These are phyloP conservation scores for Hyles lineata DNA, from an alignment of 2,888 invertebrate species.

Conservation along the genomic window DNA sequence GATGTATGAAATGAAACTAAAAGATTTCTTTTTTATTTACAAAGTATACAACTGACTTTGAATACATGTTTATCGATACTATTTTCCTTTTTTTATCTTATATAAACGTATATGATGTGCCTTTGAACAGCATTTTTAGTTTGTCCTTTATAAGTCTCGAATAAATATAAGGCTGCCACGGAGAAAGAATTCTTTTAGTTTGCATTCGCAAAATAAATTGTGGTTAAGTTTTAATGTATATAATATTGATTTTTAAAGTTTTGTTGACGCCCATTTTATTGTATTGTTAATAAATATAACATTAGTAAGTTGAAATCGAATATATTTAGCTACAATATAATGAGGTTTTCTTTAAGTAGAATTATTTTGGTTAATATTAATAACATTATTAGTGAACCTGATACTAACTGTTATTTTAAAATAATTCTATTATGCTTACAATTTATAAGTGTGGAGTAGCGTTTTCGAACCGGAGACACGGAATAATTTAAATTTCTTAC, in stretches of 20 bases:
- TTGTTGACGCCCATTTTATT: slow-evolving; percentile 70
- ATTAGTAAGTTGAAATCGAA: slow-evolving; percentile 65
- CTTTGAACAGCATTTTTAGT: background rate
- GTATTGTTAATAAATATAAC: slow-evolving; percentile 69
- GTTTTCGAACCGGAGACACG: slow-evolving; percentile 45
- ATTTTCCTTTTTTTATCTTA: background rate
- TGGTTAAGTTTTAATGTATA: slow-evolving; percentile 65
- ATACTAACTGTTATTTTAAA: slow-evolving; percentile 63
- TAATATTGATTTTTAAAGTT: slow-evolving; percentile 67
- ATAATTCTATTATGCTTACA: slow-evolving; percentile 57
- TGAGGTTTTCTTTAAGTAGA: slow-evolving; percentile 59
- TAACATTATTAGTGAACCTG: slow-evolving; percentile 64
- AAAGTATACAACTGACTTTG: background rate
- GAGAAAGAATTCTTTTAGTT: slow-evolving; percentile 18
- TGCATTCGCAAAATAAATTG: slow-evolving; percentile 32
- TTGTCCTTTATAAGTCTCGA: slow-evolving; percentile 7
- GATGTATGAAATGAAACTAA: slow-evolving; percentile 8
- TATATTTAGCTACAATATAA: slow-evolving; percentile 60
- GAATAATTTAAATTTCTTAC: background rate
- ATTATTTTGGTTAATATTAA: slow-evolving; percentile 63
- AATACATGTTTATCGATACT: background rate
- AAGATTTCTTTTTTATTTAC: slow-evolving; percentile 11
- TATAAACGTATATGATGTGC: background rate
- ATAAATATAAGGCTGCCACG: slow-evolving; percentile 4
- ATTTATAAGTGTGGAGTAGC: slow-evolving; percentile 50